Conservation (phyloP, 2,113 vertebrate genomes). For the Cyprinodon brontotheroides region DNA sequence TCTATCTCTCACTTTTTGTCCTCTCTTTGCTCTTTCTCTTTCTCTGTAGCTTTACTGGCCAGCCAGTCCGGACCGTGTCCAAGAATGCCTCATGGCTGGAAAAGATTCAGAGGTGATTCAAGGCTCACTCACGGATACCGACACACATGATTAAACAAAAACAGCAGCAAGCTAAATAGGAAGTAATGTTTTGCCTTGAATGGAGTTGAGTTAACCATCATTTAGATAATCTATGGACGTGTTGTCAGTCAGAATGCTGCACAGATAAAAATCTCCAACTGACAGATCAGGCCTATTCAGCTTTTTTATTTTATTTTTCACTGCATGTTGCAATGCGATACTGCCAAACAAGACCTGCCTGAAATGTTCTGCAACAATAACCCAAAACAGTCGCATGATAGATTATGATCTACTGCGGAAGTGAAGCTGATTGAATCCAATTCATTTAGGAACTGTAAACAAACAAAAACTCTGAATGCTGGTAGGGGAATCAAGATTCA, state of each 20-base stretch:
- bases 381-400: slow-evolving; percentile 17
- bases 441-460: slow-evolving; percentile 44
- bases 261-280: slow-evolving; percentile 24
- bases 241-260: background rate
- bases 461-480: slow-evolving; percentile 27
- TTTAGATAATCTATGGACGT: background rate
- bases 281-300: slow-evolving; percentile 12
- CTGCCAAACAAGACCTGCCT: background rate
- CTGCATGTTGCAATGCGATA: background rate
- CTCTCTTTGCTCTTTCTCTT: slow-evolving; percentile 2
- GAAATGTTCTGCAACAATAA: slow-evolving; percentile 13
- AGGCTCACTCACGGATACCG: slow-evolving; percentile 18
- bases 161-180: slow-evolving; percentile 7
- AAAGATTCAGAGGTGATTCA: slow-evolving; percentile 80
- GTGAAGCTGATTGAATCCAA: slow-evolving; percentile 35
- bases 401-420: slow-evolving; percentile 36
- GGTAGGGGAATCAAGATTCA: slow-evolving; percentile 23
- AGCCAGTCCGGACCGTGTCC: slow-evolving; percentile 79
- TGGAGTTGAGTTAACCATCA: too few relatives aligned
- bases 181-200: background rate
- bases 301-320: background rate
- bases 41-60: slow-evolving; percentile 80
- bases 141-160: slow-evolving; percentile 20
- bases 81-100: slow-evolving; percentile 84
- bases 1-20: slow-evolving; percentile 8